Base-by-base conservation (phyloP, 2,888 invertebrate genomes). In the Megamerina dolium region DNA sequence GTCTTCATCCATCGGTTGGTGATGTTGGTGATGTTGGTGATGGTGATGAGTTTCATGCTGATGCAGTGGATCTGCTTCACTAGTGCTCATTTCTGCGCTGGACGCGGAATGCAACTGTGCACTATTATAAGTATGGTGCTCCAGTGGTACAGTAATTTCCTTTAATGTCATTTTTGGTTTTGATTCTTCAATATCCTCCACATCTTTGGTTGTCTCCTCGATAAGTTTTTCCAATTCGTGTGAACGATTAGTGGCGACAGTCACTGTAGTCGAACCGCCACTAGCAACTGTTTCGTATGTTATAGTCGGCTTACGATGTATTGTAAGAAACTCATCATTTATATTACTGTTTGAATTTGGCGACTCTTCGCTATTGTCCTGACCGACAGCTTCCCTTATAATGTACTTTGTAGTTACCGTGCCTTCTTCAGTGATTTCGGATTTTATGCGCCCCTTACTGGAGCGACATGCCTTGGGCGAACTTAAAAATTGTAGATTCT, bases 401-500 rank as follows among this genome's bases (percentile, higher is more conserved):
- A 60, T 57, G 37, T 62, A 69, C 34, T 69, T 68, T 3, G 61
- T 57, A 12, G 57, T 56, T 1, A 57, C 45, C 1, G 58, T 50
- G 23, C 63, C 64, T 3, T 69, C 65, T 3, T 57, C 56, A 4
- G 61, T 59, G 9, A 65, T 56, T n/a, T 68, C 68, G 1, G 62
- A 53, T 40, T 68, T 68, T 16, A 59, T 46, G 3, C 65, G 62
- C 0, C 67, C 63, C 32, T 67, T 70, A 2, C 60, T 61, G 9
- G 65, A 63, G 2, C 70, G 62, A 43, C 72, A 70, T 2, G 70
- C 70, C 52, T 64, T 77, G 0, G 77, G 76, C 31, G 78, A 76
- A 58, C 78, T 79, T 58, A 79, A 66, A 62, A 79, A 79, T 54
- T 77, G 77, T 32, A 79, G 65, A 61, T 75, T 77, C 50, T 78